phyloP scores from a whole-genome alignment of 1,140 invertebrate species.

The Drosophila murphyi region DNA sequence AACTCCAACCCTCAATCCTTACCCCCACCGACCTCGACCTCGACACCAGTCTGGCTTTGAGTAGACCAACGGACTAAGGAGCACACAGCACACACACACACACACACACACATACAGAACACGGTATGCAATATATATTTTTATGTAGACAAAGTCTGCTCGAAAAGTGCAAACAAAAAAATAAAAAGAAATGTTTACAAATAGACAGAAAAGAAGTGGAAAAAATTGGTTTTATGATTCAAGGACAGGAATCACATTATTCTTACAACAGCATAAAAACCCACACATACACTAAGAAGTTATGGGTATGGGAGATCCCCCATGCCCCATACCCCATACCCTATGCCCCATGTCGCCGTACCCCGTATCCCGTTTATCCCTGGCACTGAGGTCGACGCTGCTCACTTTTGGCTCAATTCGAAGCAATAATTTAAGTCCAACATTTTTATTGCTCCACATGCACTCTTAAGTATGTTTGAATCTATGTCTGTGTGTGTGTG shows the following conservation, averaged over 20 bases:
- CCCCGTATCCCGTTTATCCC: constrained; percentile 16
- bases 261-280: constrained; percentile 75
- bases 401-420: constrained; percentile 67
- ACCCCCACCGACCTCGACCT: constrained; percentile 41
- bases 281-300: constrained; percentile 49
- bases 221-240: constrained; percentile 83
- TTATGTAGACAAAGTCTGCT: constrained; percentile 81
- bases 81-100: constrained; percentile 33
- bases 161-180: constrained; percentile 80
- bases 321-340: constrained; percentile 12
- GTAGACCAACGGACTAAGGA: constrained; percentile 55
- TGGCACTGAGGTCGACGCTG: constrained; percentile 63
- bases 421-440: constrained; percentile 81
- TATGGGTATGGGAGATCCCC: constrained; percentile 47
- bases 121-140: constrained; percentile 77
- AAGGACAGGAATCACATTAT: constrained; percentile 83
- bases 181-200: constrained; percentile 58
- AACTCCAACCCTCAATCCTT: constrained; percentile 1
- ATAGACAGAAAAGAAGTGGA: constrained; percentile 65
- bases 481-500: constrained; percentile 3
- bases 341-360: neutral
- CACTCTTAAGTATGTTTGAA: constrained; percentile 52
- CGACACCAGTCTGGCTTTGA: constrained; percentile 68
- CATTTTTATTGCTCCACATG: constrained; percentile 79
- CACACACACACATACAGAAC: constrained; percentile 45